Conservation (phyloP, 92 coral and sea anemone species). For the Scolanthus callimorphus region DNA sequence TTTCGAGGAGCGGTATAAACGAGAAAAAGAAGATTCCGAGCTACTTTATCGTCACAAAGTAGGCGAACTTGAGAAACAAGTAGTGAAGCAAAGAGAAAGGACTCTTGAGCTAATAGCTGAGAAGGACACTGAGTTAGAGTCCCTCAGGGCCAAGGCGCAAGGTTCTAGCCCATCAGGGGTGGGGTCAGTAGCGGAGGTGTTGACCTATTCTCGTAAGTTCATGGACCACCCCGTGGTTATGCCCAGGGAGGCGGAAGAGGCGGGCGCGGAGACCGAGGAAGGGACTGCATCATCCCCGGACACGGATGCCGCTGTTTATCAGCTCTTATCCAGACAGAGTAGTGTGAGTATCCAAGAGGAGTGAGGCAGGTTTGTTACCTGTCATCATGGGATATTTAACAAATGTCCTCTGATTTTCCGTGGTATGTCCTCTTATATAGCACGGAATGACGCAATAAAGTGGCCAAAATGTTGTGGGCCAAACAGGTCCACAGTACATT, state of each 20-base stretch:
- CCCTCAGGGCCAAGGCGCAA: slow-evolving; percentile 60
- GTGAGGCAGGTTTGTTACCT: no score
- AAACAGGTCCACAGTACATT: no score
- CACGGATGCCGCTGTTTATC: slow-evolving; percentile 81
- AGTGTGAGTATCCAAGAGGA: slow-evolving; percentile 67
- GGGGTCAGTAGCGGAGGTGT: slow-evolving; percentile 22
- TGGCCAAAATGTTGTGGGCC: no score
- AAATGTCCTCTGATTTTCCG: no score
- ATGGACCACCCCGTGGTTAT: slow-evolving; percentile 50
- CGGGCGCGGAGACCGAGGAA: slow-evolving; percentile 36
- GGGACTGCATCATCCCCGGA: slow-evolving; percentile 40
- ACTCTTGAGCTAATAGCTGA: slow-evolving; percentile 83
- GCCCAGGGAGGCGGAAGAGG: slow-evolving; percentile 12
- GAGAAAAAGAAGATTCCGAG: slow-evolving; percentile 55
- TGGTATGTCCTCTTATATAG: no score
- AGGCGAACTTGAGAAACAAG: slow-evolving; percentile 90
- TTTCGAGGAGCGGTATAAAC: slow-evolving; percentile 42
- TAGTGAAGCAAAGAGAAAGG: slow-evolving; percentile 86
- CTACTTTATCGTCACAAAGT: slow-evolving; percentile 73
- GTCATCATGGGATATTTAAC: no score
- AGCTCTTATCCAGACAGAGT: slow-evolving; percentile 71
- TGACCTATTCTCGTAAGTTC: slow-evolving; percentile 70
- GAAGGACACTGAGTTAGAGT: slow-evolving; percentile 89
- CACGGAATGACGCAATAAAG: no score
- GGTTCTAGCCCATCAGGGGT: slow-evolving; percentile 63